Percentiles rank a stretch among this genome's conserved stretches.
Conservation (phyloP, 2,113 vertebrate genomes). For the Physeter macrocephalus region DNA sequence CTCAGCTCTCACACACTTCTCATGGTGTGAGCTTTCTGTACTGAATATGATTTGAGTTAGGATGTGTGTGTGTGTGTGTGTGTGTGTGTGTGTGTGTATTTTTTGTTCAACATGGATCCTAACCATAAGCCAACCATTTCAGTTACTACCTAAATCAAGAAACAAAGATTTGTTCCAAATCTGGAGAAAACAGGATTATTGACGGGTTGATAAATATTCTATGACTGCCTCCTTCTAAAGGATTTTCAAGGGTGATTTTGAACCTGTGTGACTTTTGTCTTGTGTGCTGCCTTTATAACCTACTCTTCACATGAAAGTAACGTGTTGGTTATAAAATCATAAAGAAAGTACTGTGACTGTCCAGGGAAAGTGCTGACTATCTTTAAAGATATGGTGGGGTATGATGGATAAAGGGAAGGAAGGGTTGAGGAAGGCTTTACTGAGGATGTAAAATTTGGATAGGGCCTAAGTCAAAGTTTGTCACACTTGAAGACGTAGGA, state of each 20-base stretch:
- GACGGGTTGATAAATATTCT: not conserved
- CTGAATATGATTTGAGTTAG: not conserved
- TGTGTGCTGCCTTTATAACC: not conserved
- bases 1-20: not conserved
- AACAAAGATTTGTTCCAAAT: not conserved
- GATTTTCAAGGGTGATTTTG: not conserved
- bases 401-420: not conserved
- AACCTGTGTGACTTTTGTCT: not conserved
- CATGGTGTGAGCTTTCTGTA: not conserved
- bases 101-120: not conserved
- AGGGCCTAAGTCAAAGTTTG: not conserved
- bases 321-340: not conserved
- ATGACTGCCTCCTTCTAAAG: not conserved
- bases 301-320: not conserved
- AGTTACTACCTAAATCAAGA: not conserved
- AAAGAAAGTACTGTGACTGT: not conserved
- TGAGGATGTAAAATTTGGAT: not conserved
- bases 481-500: not conserved
- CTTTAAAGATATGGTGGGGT: not conserved
- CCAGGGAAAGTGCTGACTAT: not conserved
- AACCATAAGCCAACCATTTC: not conserved
- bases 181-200: not conserved
- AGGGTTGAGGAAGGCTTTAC: not conserved
- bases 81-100: not conserved
- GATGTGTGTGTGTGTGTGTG: not conserved